phyloP scores from a whole-genome alignment of 1,140 invertebrate genomes.

The Lordiphosa collinella region DNA sequence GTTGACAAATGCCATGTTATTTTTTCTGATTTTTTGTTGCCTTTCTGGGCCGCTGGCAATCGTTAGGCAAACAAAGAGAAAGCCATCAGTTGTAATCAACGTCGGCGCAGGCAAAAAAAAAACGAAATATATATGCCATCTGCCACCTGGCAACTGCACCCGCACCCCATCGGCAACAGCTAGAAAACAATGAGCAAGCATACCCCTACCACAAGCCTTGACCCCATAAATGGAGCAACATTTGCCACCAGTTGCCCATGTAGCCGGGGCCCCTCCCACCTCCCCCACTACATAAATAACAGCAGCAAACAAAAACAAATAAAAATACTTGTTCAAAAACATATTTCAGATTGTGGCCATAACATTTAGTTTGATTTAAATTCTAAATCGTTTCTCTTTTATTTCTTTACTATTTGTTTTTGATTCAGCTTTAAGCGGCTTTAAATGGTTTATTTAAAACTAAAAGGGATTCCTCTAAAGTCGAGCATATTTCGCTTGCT shows the following conservation, averaged over 20 bases:
- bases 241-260: slow-evolving; percentile 6
- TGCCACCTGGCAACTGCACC: slow-evolving; percentile 11
- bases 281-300: no score
- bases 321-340: no score
- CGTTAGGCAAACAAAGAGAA: slow-evolving; percentile 21
- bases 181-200: slow-evolving; percentile 8
- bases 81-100: slow-evolving; percentile 59
- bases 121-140: slow-evolving; percentile 19
- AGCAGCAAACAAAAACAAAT: no score
- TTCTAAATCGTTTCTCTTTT: no score
- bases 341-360: no score
- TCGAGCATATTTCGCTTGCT: no score
- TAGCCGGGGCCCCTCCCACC: no score
- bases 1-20: slow-evolving; percentile 7
- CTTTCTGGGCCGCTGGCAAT: slow-evolving; percentile 26
- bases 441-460: no score
- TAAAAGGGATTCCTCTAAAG: no score
- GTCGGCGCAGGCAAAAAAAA: slow-evolving; percentile 41
- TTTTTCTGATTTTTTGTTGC: neutral
- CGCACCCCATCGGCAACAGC: slow-evolving; percentile 8
- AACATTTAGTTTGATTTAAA: no score
- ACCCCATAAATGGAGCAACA: slow-evolving; percentile 8
- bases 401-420: no score
- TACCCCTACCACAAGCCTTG: slow-evolving; percentile 1
- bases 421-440: no score